phyloP scores from a whole-genome alignment of 2,888 invertebrate species.

The Pristionchus japonicus region DNA sequence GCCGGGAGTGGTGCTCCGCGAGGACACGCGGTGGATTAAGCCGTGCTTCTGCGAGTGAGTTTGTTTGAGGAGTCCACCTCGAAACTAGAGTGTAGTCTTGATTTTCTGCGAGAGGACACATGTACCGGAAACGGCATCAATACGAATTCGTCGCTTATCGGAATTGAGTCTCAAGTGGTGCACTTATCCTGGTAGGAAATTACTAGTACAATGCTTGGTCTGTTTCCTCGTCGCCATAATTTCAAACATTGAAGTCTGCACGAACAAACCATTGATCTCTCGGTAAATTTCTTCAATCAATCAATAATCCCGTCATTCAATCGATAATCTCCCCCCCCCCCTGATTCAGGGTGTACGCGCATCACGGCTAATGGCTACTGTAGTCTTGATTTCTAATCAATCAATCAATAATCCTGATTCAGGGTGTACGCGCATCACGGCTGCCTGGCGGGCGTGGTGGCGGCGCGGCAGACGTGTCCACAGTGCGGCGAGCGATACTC shows the following conservation, averaged over 20 bases:
- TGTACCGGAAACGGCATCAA: neutral
- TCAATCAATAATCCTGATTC: neutral
- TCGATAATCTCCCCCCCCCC: no score
- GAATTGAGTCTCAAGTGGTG: no score
- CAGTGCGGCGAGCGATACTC: constrained; percentile 37
- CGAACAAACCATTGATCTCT: no score
- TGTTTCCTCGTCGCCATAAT: no score
- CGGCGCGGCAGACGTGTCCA: neutral
- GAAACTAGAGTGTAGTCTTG: neutral
- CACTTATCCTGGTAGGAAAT: no score
- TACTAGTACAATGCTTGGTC: no score
- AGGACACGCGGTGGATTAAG: constrained; percentile 21
- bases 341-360: no score
- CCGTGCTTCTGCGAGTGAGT: constrained; percentile 45
- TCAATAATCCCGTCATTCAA: no score
- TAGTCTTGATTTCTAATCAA: neutral
- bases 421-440: constrained; percentile 38
- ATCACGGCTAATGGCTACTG: no score
- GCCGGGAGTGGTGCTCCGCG: constrained; percentile 15
- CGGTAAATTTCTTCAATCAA: no score
- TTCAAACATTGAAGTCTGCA: no score
- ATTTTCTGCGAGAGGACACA: neutral
- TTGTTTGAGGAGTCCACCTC: neutral
- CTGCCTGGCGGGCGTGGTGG: constrained; percentile 16
- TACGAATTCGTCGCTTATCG: no score